Base-by-base conservation (phyloP, 2,888 invertebrate species). In the Coleophora deauratella region DNA sequence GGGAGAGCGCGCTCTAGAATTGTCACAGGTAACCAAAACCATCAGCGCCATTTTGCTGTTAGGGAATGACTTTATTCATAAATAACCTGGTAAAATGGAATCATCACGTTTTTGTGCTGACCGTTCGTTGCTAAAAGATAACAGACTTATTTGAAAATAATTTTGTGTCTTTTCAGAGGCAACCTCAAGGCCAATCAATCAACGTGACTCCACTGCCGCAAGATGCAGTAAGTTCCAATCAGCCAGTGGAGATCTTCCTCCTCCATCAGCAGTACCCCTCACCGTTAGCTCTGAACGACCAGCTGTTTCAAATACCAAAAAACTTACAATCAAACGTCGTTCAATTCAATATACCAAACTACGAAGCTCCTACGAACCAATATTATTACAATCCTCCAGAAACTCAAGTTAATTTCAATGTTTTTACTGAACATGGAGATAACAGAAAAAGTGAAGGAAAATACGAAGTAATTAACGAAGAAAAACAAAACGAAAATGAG, bases 1-100 rank as follows among this genome's bases (percentile, higher is more conserved):
- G 1, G 90, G 89, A 1, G 84, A 87, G 55, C 81, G 85, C 53
- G 88, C 89, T 1, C 71, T 88, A 1, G 76, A 87, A 40, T 80
- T 88, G 21, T 3, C 21, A 21, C 57, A 57, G 61, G 68, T 67
- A 45, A 27, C 43, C 21, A 21, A n/a, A n/a, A n/a, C n/a, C n/a
- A n/a, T n/a, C n/a, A n/a, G n/a, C n/a, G n/a, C n/a, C n/a, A n/a
- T n/a, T n/a, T n/a, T n/a, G n/a, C n/a, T n/a, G n/a, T n/a, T n/a
- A n/a, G n/a, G n/a, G n/a, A n/a, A n/a, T n/a, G n/a, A n/a, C n/a
- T n/a, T n/a, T n/a, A n/a, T n/a, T n/a, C n/a, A n/a, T n/a, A n/a
- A n/a, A 4, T 21, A 4, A 6, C 21, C 21, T 4, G 21, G 3
- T 4, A 21, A 6, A 21, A 21, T 21, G 21, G 21, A 21, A 21